Percentiles rank a stretch among this genome's conserved stretches.
phyloP scores from a whole-genome alignment of 1,140 invertebrate species.

The Campoletis sonorensis region DNA sequence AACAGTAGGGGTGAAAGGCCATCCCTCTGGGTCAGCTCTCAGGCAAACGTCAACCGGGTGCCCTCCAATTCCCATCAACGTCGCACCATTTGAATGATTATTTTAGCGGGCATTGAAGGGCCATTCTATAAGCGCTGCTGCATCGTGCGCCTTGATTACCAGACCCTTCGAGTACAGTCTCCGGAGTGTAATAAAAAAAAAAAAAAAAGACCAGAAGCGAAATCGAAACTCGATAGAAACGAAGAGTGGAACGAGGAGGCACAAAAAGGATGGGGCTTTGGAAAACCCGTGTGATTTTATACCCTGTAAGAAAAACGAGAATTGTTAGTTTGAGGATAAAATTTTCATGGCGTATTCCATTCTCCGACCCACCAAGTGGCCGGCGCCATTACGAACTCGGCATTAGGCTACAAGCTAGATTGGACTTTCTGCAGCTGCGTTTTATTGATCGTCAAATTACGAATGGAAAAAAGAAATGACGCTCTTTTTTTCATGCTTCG shows the following conservation, averaged over 20 bases:
- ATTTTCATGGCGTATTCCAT: neutral
- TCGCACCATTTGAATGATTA: conserved; percentile 51
- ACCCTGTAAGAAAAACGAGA: neutral
- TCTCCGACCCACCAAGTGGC: neutral
- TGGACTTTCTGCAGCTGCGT: neutral
- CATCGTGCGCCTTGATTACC: conserved; percentile 27
- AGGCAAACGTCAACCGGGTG: conserved; percentile 28
- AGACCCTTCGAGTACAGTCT: conserved; percentile 14
- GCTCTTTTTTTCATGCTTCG: too few species aligned
- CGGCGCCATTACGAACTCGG: neutral
- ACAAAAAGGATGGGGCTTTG: neutral
- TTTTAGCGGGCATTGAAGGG: conserved; percentile 45
- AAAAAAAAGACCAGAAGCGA: conserved; percentile 27
- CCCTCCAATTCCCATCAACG: neutral
- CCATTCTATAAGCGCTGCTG: neutral
- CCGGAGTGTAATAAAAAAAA: conserved; percentile 42
- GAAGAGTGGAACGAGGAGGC: neutral
- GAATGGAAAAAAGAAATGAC: neutral
- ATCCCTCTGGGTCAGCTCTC: conserved; percentile 26
- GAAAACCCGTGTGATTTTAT: neutral
- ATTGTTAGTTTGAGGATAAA: neutral
- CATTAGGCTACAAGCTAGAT: neutral
- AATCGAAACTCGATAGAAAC: conserved; percentile 32
- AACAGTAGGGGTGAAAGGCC: conserved; percentile 16
- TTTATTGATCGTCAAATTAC: neutral